phyloP scores from a whole-genome alignment of 2,113 vertebrate genomes.

The Narcine bancroftii region DNA sequence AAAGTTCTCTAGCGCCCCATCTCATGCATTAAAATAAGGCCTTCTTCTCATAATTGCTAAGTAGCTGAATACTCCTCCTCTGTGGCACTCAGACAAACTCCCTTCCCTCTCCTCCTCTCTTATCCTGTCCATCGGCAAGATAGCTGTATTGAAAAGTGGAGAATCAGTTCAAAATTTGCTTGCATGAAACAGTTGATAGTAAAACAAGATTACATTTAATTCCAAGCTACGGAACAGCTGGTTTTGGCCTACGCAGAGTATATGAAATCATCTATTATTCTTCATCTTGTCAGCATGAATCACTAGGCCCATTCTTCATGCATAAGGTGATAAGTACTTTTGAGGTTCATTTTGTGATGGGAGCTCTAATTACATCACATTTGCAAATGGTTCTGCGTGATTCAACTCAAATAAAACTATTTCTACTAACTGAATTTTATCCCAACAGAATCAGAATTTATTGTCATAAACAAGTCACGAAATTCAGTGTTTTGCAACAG shows the following conservation, averaged over 20 bases:
- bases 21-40: not conserved
- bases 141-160: not conserved
- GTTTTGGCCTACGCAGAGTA: not conserved
- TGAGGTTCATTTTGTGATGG: not conserved
- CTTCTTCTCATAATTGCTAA: not conserved
- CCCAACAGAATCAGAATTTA: too few species aligned
- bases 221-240: constrained; percentile 1
- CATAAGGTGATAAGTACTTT: constrained; percentile 10
- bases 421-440: not conserved
- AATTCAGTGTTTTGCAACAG: too few species aligned
- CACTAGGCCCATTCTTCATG: not conserved
- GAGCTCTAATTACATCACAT: not conserved
- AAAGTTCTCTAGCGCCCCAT: not conserved
- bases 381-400: not conserved
- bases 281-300: not conserved
- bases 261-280: not conserved
- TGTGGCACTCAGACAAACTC: not conserved
- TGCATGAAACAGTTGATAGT: not conserved
- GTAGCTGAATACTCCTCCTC: not conserved
- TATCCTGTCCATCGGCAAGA: too few species aligned
- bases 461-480: too few species aligned
- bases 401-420: constrained; percentile 9
- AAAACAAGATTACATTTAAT: not conserved
- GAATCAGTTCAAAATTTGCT: not conserved
- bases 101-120: not conserved